Base-by-base conservation (phyloP, 2,113 vertebrate genomes). In the Corythaeola cristata region DNA sequence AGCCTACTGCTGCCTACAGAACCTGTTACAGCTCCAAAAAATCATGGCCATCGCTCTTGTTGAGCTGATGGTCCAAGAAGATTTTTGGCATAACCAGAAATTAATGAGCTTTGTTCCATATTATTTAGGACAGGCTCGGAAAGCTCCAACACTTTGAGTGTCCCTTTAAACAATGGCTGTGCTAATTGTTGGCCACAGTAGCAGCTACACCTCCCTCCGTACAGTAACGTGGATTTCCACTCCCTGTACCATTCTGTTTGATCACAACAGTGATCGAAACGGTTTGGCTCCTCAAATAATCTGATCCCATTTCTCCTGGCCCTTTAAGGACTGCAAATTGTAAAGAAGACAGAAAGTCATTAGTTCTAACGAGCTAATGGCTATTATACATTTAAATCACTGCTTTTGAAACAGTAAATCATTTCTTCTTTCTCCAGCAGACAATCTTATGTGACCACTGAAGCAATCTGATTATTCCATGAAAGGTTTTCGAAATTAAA, bases 31-130 rank as follows among this genome's bases (percentile, higher is more conserved):
- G 39, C 27, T 55, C 37, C 9, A 24, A 24, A 84, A 62, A 8
- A 4, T 23, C 2, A 0, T 0, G 5, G 45, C 35, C 13, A 35
- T 35, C 5, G 7, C 28, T 30, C n/a, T 41, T 30, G 21, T 21
- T 28, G 28, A 18, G 49, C 28, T n/a, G 32, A 22, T 0, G 1
- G 13, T 45, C 75, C 41, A 28, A 52, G 58, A 50, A 26, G 66
- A 59, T 16, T 35, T 39, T 22, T 49, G 47, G 62, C 21, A 4
- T 13, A 62, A 50, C n/a, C 33, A 49, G 12, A 69, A 56, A 50
- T 6, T 2, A 49, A 77, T 18, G n/a, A 23, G 6, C 23, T 63
- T 20, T 27, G 10, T 18, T 41, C 63, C 69, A 2, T 20, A 6
- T 8, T 30, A 32, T 74, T 35, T 30, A 15, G 30, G 44, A 14